phyloP scores from a whole-genome alignment of 2,797 vertebrate genomes.

The Alauda arvensis region DNA sequence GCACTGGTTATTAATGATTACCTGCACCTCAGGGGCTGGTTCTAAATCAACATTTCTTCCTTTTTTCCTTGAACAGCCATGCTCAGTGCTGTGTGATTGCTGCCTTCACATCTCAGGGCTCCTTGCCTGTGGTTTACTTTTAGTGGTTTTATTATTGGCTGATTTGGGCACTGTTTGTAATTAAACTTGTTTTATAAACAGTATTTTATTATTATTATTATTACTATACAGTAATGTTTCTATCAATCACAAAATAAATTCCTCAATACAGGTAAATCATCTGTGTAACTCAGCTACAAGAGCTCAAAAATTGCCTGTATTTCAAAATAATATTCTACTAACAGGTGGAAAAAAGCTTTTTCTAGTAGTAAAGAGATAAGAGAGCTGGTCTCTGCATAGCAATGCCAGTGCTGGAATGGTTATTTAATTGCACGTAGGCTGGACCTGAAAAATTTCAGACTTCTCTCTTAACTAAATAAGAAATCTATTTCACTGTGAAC shows the following conservation, averaged over 20 bases:
- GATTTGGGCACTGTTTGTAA: slow-evolving; percentile 12
- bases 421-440: background rate
- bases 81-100: background rate
- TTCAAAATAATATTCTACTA: background rate
- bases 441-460: background rate
- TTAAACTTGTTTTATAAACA: slow-evolving; percentile 17
- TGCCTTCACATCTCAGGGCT: background rate
- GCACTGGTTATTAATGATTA: slow-evolving; percentile 14
- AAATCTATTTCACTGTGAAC: slow-evolving; percentile 1
- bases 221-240: background rate
- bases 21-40: background rate
- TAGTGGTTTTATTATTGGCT: slow-evolving; percentile 2
- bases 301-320: background rate
- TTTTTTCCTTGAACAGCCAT: background rate
- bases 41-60: background rate
- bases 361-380: background rate
- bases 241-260: slow-evolving; percentile 15
- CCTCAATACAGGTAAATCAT: background rate
- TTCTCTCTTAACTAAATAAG: background rate
- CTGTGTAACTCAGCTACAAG: background rate
- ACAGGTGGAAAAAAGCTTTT: background rate
- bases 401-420: background rate
- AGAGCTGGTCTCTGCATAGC: background rate
- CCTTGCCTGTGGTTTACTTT: background rate
- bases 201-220: slow-evolving; percentile 1